Conservation (phyloP, 2,797 vertebrate species). For the Pseudochaenichthys georgianus region DNA sequence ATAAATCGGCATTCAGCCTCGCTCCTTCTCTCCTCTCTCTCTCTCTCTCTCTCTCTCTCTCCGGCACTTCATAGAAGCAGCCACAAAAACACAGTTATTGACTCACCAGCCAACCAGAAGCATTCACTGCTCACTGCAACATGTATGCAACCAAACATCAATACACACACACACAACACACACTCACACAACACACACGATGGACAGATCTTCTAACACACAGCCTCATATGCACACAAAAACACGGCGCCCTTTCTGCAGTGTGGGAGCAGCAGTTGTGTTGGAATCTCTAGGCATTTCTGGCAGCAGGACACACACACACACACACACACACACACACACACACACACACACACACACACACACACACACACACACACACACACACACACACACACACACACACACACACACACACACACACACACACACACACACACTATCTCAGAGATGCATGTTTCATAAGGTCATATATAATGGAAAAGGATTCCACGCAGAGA, state of each 20-base stretch:
- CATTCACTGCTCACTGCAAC: slow-evolving; percentile 55
- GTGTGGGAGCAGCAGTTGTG: slow-evolving; percentile 57
- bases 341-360: too few relatives aligned
- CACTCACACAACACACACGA: slow-evolving; percentile 19
- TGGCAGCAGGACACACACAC: slow-evolving; percentile 59
- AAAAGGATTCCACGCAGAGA: slow-evolving; percentile 67
- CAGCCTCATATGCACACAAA: slow-evolving; percentile 37
- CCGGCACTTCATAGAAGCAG: slow-evolving; percentile 54
- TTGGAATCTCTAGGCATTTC: slow-evolving; percentile 69
- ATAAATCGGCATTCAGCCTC: slow-evolving; percentile 57
- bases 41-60: slow-evolving; percentile 26
- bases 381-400: too few relatives aligned
- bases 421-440: slow-evolving; percentile 19
- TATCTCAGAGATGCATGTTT: slow-evolving; percentile 65
- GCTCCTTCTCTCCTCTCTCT: slow-evolving; percentile 19
- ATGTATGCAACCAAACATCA: slow-evolving; percentile 42
- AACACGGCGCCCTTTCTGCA: slow-evolving; percentile 32
- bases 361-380: too few relatives aligned
- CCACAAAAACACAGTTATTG: slow-evolving; percentile 72
- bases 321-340: slow-evolving; percentile 22
- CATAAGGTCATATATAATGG: slow-evolving; percentile 80
- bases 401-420: too few relatives aligned
- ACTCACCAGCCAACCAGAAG: slow-evolving; percentile 62
- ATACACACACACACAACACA: slow-evolving; percentile 17
- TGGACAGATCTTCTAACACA: slow-evolving; percentile 30